Evolutionary conservation across 1,140 invertebrate genomes (phyloP), one percentile per base, ranked within the genome.

Genomic region (Drosophila tani): DNA sequence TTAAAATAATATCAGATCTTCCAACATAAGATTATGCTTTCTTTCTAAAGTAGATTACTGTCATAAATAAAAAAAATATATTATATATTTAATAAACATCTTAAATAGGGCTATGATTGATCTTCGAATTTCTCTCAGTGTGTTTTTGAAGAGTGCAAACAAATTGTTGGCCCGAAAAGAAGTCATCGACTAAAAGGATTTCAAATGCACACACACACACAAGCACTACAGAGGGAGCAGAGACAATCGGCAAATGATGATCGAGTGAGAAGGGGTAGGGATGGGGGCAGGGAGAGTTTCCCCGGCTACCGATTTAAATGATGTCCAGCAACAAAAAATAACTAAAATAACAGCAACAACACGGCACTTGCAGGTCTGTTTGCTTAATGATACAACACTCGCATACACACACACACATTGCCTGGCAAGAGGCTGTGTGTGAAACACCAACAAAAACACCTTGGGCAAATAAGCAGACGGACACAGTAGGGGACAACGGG

Each of bases 371-470:
- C 60, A 71, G 71, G 49, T 64, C 55, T 86, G 83, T 88, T 87
- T 83, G 80, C 67, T 80, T 83, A 88, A 80, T 88, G 80, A 88
- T 79, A 76, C 81, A 85, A 67, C 55, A 51, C 35, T 24, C 41
- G 45, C 24, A 45, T 43, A 47, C 17, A 46, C 40, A 50, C 24
- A 70, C 17, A 51, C 46, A 47, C 29, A 14, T 12, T 24, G 14
- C 1, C 38, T 43, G 19, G 53, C 19, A 17, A 65, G 53, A 70
- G 63, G 29, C 59, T 75, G 47, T 66, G 45, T 66, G 56, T 75
- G 63, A 79, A 69, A 75, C 53, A 49, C 64, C 64, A 60, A 64
- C 43, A 65, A 69, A 53, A 79, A 82, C 80, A 82, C 75, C 83
- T 87, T 86, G 46, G 75, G 55, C 70, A 86, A 86, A 82, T 82